Evolutionary conservation across 2,113 vertebrate genomes (phyloP).

Genomic region (Paralichthys olivaceus): DNA sequence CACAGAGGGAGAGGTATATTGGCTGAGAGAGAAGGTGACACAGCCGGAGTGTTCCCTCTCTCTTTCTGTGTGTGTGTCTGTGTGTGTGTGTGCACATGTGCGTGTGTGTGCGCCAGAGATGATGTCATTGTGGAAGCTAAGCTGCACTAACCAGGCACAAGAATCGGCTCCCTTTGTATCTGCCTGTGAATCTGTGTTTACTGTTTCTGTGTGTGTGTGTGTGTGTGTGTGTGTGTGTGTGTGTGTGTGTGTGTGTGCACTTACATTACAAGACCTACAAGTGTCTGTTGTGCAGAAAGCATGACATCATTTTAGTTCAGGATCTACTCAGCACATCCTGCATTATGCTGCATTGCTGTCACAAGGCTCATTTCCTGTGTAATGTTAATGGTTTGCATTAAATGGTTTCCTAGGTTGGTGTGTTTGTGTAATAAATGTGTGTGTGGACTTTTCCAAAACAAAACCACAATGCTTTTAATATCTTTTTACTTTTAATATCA

Average conservation of each 20-base stretch:
- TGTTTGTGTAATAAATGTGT: constrained; percentile 15
- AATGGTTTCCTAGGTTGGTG: constrained; percentile 11
- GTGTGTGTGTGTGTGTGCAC: constrained; percentile 13
- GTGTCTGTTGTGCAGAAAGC: constrained; percentile 38
- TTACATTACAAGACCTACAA: constrained; percentile 43
- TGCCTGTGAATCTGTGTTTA: constrained; percentile 16
- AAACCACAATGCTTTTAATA: not conserved
- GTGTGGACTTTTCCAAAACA: constrained; percentile 17
- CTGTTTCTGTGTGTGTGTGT: constrained; percentile 12
- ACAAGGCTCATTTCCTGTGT: constrained; percentile 41
- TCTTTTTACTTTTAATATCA: not conserved
- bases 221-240: not conserved
- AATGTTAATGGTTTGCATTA: constrained; percentile 23
- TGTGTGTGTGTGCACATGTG: constrained; percentile 44
- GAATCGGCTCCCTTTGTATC: constrained; percentile 19
- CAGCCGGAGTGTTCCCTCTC: constrained; percentile 37
- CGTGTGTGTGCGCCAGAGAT: constrained; percentile 51
- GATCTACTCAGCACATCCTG: constrained; percentile 43
- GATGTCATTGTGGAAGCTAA: constrained; percentile 70
- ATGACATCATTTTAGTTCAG: constrained; percentile 46
- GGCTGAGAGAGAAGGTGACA: constrained; percentile 44
- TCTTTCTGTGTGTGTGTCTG: constrained; percentile 19
- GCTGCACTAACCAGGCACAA: constrained; percentile 41
- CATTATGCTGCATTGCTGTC: constrained; percentile 44
- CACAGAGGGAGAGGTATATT: constrained; percentile 7